Conservation (phyloP, 1,140 invertebrate species). For the Nasonia vitripennis region DNA sequence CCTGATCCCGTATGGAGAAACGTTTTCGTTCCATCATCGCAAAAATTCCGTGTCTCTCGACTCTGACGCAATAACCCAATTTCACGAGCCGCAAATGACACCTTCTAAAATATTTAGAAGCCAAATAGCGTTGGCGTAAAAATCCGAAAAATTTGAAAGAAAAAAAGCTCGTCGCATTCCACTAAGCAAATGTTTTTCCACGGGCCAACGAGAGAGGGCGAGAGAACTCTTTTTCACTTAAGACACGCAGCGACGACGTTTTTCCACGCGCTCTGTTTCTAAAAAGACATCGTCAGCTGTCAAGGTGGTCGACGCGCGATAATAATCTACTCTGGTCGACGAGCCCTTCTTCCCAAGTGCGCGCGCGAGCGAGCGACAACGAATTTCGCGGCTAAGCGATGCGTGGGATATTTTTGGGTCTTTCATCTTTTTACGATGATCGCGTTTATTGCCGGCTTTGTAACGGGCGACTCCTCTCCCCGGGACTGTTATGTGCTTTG, state of each 20-base stretch:
- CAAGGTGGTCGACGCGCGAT: slow-evolving; percentile 19
- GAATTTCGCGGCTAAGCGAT: background rate
- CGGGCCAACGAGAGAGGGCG: background rate
- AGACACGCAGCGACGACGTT: background rate
- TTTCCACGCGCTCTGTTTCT: slow-evolving; percentile 11
- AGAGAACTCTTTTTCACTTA: background rate
- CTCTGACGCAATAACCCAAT: background rate
- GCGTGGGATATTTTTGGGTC: slow-evolving; percentile 42
- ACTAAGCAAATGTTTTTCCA: slow-evolving; percentile 18
- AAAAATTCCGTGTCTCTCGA: background rate
- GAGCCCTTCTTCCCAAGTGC: background rate
- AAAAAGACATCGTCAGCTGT: slow-evolving; percentile 29
- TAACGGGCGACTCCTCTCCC: background rate
- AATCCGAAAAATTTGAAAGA: background rate
- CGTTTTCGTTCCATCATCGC: no score
- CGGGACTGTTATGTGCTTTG: background rate
- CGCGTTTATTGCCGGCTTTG: slow-evolving; percentile 24
- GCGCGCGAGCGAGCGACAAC: background rate
- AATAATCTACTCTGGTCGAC: background rate
- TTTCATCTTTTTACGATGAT: slow-evolving; percentile 44
- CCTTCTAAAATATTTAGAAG: background rate
- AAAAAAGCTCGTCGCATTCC: background rate
- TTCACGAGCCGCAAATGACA: background rate
- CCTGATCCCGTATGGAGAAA: no score
- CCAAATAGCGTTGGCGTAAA: background rate